These are phyloP conservation scores for Euglossa dilemma DNA, from an alignment of 1,140 invertebrate species.

Conservation along the genomic window DNA sequence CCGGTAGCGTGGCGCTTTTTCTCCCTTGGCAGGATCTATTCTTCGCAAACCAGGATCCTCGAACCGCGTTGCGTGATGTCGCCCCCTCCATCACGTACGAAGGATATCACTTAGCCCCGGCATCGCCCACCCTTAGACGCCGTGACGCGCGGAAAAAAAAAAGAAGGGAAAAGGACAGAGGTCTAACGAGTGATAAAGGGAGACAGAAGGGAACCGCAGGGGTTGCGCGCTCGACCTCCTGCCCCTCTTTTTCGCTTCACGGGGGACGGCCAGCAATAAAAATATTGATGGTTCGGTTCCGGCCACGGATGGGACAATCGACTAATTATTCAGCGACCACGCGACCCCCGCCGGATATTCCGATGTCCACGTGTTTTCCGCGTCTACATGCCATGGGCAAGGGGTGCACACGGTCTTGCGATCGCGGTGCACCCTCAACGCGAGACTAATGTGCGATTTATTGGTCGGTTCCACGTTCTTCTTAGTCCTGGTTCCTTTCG, in stretches of 20 bases:
- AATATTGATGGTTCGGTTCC: slow-evolving; percentile 77
- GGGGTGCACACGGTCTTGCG: background rate
- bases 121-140: slow-evolving; percentile 50
- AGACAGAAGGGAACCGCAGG: slow-evolving; percentile 57
- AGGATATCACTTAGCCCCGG: slow-evolving; percentile 69
- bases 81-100: slow-evolving; percentile 41
- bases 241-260: slow-evolving; percentile 54
- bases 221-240: slow-evolving; percentile 48
- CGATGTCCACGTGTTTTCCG: slow-evolving; percentile 32
- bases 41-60: slow-evolving; percentile 47
- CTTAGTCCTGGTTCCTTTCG: no score
- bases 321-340: slow-evolving; percentile 77
- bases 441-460: background rate
- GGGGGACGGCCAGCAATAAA: slow-evolving; percentile 68
- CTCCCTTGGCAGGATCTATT: slow-evolving; percentile 56
- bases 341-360: slow-evolving; percentile 61
- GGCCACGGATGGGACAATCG: slow-evolving; percentile 74
- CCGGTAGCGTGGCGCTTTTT: slow-evolving; percentile 47
- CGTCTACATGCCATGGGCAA: background rate
- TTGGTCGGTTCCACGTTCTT: no score
- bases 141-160: slow-evolving; percentile 65
- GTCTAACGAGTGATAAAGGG: background rate
- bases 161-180: background rate
- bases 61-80: slow-evolving; percentile 42
- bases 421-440: background rate